A percentile compares a stretch with the other conserved stretches of the same genome.
phyloP scores from a whole-genome alignment of 2,113 vertebrate genomes.

The Odobenus rosmarus region DNA sequence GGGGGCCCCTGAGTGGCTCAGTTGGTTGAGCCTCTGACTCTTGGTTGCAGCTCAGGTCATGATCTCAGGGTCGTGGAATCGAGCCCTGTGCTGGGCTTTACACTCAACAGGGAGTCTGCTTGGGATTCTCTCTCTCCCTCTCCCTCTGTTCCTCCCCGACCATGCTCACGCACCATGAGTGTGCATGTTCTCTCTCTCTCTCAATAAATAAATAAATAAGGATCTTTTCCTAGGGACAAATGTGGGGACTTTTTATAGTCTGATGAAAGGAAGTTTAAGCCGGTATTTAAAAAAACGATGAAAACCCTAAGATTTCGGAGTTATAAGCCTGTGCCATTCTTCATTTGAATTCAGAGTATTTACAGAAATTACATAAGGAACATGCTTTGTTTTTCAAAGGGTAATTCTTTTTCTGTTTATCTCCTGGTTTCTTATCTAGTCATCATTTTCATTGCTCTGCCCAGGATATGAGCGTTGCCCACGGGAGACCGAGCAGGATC shows the following conservation, averaged over 20 bases:
- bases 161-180: too few relatives aligned
- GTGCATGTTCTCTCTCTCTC: background rate
- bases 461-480: background rate
- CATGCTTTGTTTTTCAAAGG: slow-evolving; percentile 8
- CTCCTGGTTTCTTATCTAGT: background rate
- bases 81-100: background rate
- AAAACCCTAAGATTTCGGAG: background rate
- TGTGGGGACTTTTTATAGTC: background rate
- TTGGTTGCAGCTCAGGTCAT: background rate
- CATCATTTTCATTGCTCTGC: background rate
- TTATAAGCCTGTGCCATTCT: background rate
- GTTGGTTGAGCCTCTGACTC: background rate
- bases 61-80: background rate
- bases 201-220: background rate
- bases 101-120: background rate
- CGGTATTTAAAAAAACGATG: background rate
- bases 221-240: background rate
- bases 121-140: background rate
- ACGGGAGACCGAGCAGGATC: background rate
- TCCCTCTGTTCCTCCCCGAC: background rate
- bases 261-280: slow-evolving; percentile 14
- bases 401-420: background rate
- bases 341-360: background rate
- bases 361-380: slow-evolving; percentile 9
- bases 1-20: background rate